Evolutionary conservation across 1,140 invertebrate genomes (phyloP).

Genomic region (Chrysoperla carnea): DNA sequence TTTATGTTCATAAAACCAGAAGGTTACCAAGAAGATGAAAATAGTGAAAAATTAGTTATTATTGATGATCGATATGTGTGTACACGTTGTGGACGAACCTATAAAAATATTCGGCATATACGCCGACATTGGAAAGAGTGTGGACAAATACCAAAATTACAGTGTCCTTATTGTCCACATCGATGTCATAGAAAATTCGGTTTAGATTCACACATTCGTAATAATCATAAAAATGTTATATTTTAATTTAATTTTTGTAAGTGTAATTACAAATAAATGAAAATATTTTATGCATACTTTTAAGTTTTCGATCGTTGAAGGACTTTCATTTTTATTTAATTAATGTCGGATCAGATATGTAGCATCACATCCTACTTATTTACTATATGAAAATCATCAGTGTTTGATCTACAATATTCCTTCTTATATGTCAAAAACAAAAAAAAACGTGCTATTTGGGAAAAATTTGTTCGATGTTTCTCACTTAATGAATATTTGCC

Average conservation of each 20-base stretch:
- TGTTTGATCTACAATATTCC: too few relatives aligned
- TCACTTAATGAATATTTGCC: too few relatives aligned
- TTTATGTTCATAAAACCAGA: too few relatives aligned
- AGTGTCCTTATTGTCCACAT: slow-evolving; percentile 16
- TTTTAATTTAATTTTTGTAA: slow-evolving; percentile 3
- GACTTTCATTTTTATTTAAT: too few relatives aligned
- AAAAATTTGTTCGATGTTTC: too few relatives aligned
- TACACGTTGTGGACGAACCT: slow-evolving; percentile 23
- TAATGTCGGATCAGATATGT: too few relatives aligned
- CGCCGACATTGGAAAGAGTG: slow-evolving; percentile 29
- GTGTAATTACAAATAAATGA: neutral
- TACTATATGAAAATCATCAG: too few relatives aligned
- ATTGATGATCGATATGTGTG: slow-evolving; percentile 16
- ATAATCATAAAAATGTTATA: slow-evolving; percentile 1
- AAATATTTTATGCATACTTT: too few relatives aligned
- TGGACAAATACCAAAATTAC: slow-evolving; percentile 27
- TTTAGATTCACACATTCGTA: neutral
- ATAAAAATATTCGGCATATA: slow-evolving; percentile 27
- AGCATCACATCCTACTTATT: too few relatives aligned
- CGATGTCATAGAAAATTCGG: slow-evolving; percentile 2
- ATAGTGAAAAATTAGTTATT: neutral
- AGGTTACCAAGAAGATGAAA: neutral
- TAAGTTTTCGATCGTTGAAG: too few relatives aligned
- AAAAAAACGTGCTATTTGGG: too few relatives aligned
- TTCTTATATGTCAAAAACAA: too few relatives aligned